Base-by-base conservation (phyloP, 2,888 invertebrate species). In the Matsumyia berberina region DNA sequence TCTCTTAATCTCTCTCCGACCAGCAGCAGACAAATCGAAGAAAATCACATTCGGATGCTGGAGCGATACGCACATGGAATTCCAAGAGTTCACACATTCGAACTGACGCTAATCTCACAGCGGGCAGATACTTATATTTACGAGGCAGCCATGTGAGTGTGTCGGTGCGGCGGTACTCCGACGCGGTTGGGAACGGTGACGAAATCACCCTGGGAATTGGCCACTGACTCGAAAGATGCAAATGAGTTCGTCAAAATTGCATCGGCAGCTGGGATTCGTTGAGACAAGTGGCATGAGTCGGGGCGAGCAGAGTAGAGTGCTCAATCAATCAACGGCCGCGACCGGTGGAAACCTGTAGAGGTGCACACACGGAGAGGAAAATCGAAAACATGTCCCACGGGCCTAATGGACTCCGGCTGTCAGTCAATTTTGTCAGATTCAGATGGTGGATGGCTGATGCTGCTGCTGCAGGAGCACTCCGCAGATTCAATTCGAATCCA, bases 211-310 rank as follows among this genome's bases (percentile, higher is more conserved):
- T 77, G 77, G 82, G 81, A 77, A 82, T 66, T 39, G 69, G 62
- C 62, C 46, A 33, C 39, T 55, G 44, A 51, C 53, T 67, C 9
- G 17, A 19, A n/a, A 49, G 76, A 81, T 81, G 81, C 81, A 81
- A 81, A 81, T 81, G 81, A 81, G 81, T 70, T 81, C 81, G 69
- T 81, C 76, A 81, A 81, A 81, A 81, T 57, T 76, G 82, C 76
- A 72, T 77, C 64, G 77, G 82, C 82, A 77, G 64, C 51, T 77
- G 66, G 53, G 53, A 64, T 70, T 51, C 81, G 57, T 66, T 77
- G 77, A 70, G 76, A 66, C 77, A 82, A 82, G 76, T 82, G 72
- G 77, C 70, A 58, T 76, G 70, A 80, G 44, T 58, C 72, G 82
- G 64, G 53, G 66, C 33, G 53, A 80, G 76, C 69, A 76, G 77